Conservation (phyloP, 2,113 vertebrate species). For the Etheostoma cragini region DNA sequence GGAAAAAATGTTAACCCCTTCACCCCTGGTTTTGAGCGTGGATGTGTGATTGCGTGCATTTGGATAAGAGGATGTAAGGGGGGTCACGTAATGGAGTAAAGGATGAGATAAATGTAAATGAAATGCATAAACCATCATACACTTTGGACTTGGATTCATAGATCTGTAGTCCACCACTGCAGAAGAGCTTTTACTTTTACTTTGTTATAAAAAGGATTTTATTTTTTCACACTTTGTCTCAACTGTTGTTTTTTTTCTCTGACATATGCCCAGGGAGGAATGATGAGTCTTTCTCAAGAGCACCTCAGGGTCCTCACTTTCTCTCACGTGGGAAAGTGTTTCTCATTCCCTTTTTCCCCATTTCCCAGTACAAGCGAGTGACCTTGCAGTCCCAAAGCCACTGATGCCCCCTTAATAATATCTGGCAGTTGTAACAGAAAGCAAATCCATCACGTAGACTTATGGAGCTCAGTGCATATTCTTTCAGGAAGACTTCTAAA, state of each 20-base stretch:
- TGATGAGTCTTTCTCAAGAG: slow-evolving; percentile 17
- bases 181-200: background rate
- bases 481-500: too few species aligned
- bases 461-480: background rate
- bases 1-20: slow-evolving; percentile 78
- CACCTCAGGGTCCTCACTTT: background rate
- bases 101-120: slow-evolving; percentile 20
- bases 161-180: background rate
- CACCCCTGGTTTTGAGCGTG: slow-evolving; percentile 58
- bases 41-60: slow-evolving; percentile 42
- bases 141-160: background rate
- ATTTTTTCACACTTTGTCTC: background rate
- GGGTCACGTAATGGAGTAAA: slow-evolving; percentile 6
- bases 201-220: too few species aligned
- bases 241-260: background rate
- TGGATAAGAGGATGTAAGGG: slow-evolving; percentile 41
- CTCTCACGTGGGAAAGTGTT: background rate
- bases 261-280: background rate
- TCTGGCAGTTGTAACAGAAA: slow-evolving; percentile 69
- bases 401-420: slow-evolving; percentile 33
- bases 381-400: slow-evolving; percentile 28
- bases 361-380: slow-evolving; percentile 19
- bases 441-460: slow-evolving; percentile 63
- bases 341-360: slow-evolving; percentile 31
- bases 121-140: background rate